Conservation (phyloP, 2,888 invertebrate genomes). For the Campoplex nolae region DNA sequence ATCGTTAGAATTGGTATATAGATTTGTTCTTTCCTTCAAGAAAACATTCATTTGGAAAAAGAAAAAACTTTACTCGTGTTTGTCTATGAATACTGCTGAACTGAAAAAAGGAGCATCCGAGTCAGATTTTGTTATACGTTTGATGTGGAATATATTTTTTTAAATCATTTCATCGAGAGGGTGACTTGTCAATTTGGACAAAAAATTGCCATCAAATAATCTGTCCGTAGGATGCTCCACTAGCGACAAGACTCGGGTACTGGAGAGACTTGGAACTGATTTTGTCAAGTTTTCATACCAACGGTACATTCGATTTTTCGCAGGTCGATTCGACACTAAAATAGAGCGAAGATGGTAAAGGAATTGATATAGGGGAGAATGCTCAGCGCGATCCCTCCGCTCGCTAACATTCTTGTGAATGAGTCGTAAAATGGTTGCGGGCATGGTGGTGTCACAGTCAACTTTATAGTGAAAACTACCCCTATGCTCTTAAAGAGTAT, state of each 20-base stretch:
- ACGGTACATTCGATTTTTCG: not conserved
- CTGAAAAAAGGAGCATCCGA: no score
- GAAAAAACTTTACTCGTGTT: no score
- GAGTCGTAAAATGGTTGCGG: conserved; percentile 49
- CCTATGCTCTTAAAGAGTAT: conserved; percentile 8
- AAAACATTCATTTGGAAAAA: no score
- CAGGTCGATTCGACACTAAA: not conserved
- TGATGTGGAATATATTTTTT: no score
- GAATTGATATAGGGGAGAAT: conserved; percentile 18
- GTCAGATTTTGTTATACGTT: no score
- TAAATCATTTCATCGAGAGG: no score
- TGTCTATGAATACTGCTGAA: no score
- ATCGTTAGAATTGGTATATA: conserved; percentile 6
- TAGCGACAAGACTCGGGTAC: not conserved
- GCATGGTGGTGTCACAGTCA: conserved; percentile 2
- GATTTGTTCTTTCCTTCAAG: no score
- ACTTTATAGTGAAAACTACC: conserved; percentile 10
- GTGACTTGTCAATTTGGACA: not conserved
- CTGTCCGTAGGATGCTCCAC: not conserved
- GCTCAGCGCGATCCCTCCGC: conserved; percentile 31
- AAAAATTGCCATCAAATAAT: not conserved
- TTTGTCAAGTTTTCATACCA: not conserved
- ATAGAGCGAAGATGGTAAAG: not conserved
- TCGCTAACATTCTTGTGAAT: conserved; percentile 42
- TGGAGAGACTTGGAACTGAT: not conserved